Evolutionary conservation across 2,797 vertebrate genomes (phyloP).

Genomic region (Parambassis ranga): DNA sequence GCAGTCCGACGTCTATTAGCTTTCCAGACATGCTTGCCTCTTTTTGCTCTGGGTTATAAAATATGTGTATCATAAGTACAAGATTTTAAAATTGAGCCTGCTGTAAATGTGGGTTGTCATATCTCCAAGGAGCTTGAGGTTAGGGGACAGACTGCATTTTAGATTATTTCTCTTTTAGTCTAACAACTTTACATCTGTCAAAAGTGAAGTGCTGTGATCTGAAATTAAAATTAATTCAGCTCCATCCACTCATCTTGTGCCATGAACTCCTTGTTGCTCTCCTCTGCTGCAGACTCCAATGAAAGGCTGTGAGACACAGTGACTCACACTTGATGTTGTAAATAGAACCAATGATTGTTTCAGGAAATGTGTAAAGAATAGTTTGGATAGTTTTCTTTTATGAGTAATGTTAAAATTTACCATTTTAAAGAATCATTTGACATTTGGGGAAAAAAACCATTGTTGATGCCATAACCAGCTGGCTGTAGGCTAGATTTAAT

Average conservation of each 20-base stretch:
- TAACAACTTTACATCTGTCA: conserved; percentile 56
- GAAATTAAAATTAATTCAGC: conserved; percentile 68
- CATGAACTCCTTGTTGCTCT: conserved; percentile 28
- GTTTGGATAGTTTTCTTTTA: not conserved
- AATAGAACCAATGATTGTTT: not conserved
- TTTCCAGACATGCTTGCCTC: conserved; percentile 52
- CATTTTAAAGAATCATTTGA: not conserved
- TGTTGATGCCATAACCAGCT: not conserved
- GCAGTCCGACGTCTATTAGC: conserved; percentile 34
- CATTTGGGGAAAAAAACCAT: not conserved
- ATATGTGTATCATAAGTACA: conserved; percentile 46
- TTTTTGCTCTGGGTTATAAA: conserved; percentile 42
- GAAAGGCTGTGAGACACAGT: conserved; percentile 21
- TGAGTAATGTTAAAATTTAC: too few relatives aligned
- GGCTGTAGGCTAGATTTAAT: not conserved
- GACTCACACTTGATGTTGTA: conserved; percentile 29
- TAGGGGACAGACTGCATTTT: conserved; percentile 28
- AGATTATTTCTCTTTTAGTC: conserved; percentile 53
- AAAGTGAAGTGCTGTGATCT: conserved; percentile 71
- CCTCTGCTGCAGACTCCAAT: conserved; percentile 32
- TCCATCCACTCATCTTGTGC: conserved; percentile 52
- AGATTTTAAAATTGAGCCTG: conserved; percentile 33
- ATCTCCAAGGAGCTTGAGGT: conserved; percentile 33
- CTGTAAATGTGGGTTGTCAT: conserved; percentile 50
- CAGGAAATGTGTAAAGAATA: conserved; percentile 6